Evolutionary conservation across 1,140 invertebrate genomes (phyloP), one percentile per base, ranked within the genome.

Genomic region (Aphis craccivora): DNA sequence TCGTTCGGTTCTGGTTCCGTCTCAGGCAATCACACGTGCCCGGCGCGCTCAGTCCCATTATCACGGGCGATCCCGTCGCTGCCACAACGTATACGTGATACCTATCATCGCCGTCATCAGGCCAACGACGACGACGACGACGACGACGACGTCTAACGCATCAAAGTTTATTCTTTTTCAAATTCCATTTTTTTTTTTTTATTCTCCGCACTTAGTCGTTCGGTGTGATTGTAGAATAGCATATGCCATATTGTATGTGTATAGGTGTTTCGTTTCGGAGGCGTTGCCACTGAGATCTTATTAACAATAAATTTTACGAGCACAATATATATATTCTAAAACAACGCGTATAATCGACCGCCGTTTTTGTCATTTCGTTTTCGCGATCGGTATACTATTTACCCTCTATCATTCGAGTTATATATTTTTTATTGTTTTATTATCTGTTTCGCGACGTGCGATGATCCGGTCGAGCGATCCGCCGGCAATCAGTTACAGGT

Each of bases 1-100:
- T 40, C 35, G 91, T 93, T 51, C 91, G 76, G 91, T 92, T 76
- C 91, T 92, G 91, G 91, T 92, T 81, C 91, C 91, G 43, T 91
- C 60, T 91, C 67, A 40, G n/a, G 30, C 55, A 23, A 23, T 43
- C 67, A 83, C 91, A 92, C 91, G 91, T 92, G 91, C n/a, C 90
- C 90, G 90, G 43, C 53, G 90, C 43, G 90, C 30, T 92, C 45
- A 92, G 91, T 92, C 45, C 91, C 60, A 92, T 92, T 83, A 92
- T 83, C 45, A 37, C 67, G 76, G 67, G 76, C 91, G 67, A 81
- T 92, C 30, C 91, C 91, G 91, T 92, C 91, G 91, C 45, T 45
- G 91, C 43, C 76, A 83, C 91, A 76, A 53, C 35, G 87, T 22
- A n/a, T 48, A 23, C 48, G 48, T 14, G 48, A 51, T 45, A 48